Evolutionary conservation across 2,113 vertebrate species (phyloP), one percentile per base, ranked within the genome.

Genomic region (Amphilophus citrinellus): DNA sequence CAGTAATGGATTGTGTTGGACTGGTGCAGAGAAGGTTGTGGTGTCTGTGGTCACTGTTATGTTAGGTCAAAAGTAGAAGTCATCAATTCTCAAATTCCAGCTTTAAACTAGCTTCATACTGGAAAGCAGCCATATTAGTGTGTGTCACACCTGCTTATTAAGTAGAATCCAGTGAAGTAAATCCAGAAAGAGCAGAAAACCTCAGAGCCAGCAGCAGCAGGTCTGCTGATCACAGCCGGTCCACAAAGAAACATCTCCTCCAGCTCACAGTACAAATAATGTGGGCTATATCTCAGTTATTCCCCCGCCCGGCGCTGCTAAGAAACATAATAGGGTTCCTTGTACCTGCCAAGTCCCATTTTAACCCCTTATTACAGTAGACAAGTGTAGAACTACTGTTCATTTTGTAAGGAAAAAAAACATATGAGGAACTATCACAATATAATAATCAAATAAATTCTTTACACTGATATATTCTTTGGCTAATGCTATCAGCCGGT

Each of bases 31-130:
- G 47, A 27, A 35, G 27, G 20, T 24, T 56, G 68, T 35, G 68
- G 68, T 5, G n/a, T 73, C 27, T 56, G 47, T 35, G 68, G 68
- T 56, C 27, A 73, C 68, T 56, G 10, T 73, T 18, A 56, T 27
- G 44, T 73, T 73, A n/a, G 30, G 68, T 56, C 68, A 73, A n/a
- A 73, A 35, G 68, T 30, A 56, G 68, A 73, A 56, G 68, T 73
- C 68, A 56, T 56, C 27, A n/a, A 0, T 73, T 73, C 66, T 17
- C 44, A 3, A 73, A 53, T 32, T 73, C 44, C 68, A 32, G 24
- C 27, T 56, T 56, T 73, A 32, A 58, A 58, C 10, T 58, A 22
- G 57, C 53, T 57, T n/a, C 8, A n/a, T 30, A 53, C 66, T 73
- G 10, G 66, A 73, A 32, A 53, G 27, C 68, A 73, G 68, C 68